phyloP scores from a whole-genome alignment of 2,888 invertebrate genomes.

The Ceraclea dissimilis region DNA sequence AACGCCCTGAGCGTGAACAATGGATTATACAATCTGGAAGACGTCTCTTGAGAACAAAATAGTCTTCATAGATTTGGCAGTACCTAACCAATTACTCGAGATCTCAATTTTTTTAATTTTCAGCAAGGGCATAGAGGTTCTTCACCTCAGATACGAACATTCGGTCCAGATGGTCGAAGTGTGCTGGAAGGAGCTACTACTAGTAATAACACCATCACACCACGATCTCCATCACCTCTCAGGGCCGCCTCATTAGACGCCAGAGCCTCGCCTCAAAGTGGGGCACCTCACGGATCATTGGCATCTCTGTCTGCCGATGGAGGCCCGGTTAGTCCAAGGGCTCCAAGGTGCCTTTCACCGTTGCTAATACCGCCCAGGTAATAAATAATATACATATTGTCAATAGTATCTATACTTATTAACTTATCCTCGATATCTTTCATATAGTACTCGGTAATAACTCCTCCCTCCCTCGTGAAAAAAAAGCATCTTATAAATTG shows the following conservation, averaged over 20 bases:
- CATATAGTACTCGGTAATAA: no score
- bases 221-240: slow-evolving; percentile 69
- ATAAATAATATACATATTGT: neutral
- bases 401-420: slow-evolving; percentile 5
- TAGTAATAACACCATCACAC: slow-evolving; percentile 54
- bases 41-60: no score
- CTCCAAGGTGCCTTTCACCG: slow-evolving; percentile 64
- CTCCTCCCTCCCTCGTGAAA: no score
- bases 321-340: slow-evolving; percentile 41
- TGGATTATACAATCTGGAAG: no score
- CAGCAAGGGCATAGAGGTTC: slow-evolving; percentile 66
- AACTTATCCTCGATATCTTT: neutral
- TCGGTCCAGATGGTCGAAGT: slow-evolving; percentile 70
- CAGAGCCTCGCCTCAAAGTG: slow-evolving; percentile 51
- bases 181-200: slow-evolving; percentile 48
- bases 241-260: slow-evolving; percentile 71
- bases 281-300: slow-evolving; percentile 63
- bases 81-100: no score
- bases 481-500: no score
- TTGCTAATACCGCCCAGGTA: slow-evolving; percentile 67
- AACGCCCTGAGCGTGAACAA: no score
- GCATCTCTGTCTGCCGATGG: slow-evolving; percentile 54
- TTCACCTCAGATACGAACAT: slow-evolving; percentile 77
- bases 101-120: no score
- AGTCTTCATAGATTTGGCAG: no score